Percentiles rank a stretch among this genome's conserved stretches.
phyloP scores from a whole-genome alignment of 2,797 vertebrate genomes.

The Falco biarmicus region DNA sequence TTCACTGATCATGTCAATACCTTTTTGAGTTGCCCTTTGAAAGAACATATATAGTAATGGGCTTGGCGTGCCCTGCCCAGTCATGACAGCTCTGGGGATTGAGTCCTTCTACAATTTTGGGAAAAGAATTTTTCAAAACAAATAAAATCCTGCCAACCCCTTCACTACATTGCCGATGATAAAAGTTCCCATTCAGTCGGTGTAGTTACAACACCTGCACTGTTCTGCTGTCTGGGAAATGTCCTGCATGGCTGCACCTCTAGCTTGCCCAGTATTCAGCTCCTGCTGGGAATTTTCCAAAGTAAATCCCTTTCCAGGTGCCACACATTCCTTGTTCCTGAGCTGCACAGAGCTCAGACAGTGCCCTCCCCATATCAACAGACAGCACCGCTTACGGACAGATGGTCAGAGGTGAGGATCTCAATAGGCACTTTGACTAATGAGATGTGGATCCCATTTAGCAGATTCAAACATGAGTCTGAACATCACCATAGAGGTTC shows the following conservation, averaged over 20 bases:
- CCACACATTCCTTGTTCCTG: not conserved
- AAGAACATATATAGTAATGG: not conserved
- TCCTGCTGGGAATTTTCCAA: not conserved
- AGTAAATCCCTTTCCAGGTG: not conserved
- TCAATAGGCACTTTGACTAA: not conserved
- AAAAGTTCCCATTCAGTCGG: not conserved
- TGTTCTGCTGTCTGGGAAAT: not conserved
- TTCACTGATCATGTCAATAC: not conserved
- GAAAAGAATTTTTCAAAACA: not conserved
- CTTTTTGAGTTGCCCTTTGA: not conserved
- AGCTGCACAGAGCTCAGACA: not conserved
- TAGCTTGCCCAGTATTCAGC: not conserved
- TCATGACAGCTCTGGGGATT: not conserved
- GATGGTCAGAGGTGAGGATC: not conserved
- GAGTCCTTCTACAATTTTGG: not conserved
- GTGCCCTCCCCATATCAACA: not conserved
- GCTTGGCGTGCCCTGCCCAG: not conserved
- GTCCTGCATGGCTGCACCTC: not conserved
- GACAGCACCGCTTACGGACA: fast-evolving
- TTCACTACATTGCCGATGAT: not conserved
- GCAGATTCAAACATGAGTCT: not conserved
- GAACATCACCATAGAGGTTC: not conserved
- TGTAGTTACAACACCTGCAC: not conserved
- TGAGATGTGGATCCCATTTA: not conserved
- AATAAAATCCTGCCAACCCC: not conserved